Conservation (phyloP, 2,888 invertebrate genomes). For the Phortica magna region DNA sequence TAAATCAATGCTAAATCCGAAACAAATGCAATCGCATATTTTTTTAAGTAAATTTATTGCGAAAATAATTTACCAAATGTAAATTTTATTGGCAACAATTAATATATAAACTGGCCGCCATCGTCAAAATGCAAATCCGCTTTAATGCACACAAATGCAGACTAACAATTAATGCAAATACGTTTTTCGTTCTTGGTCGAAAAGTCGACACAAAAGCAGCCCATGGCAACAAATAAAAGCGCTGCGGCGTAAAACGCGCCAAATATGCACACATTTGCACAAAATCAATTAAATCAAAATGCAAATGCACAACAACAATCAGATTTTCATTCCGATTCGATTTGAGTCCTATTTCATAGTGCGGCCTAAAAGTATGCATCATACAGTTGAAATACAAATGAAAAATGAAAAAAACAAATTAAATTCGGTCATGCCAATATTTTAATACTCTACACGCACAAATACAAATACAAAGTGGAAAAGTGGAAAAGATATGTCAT, state of each 20-base stretch:
- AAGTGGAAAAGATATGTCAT: not conserved
- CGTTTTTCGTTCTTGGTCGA: not conserved
- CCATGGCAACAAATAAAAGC: constrained; percentile 1
- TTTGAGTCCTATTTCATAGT: not conserved
- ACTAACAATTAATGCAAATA: constrained; percentile 12
- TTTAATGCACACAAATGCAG: not conserved
- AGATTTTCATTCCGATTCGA: not conserved
- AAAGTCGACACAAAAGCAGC: not conserved
- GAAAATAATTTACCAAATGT: constrained; percentile 11
- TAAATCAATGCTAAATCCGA: too few species aligned
- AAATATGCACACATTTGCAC: constrained; percentile 42
- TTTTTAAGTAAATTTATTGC: not conserved
- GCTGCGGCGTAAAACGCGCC: not conserved
- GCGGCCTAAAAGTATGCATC: constrained; percentile 14
- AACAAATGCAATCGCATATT: not conserved
- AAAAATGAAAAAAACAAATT: constrained; percentile 10
- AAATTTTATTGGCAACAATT: constrained; percentile 18
- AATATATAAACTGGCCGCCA: not conserved
- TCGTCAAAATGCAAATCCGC: constrained; percentile 2
- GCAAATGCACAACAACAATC: constrained; percentile 38
- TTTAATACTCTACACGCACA: too few species aligned
- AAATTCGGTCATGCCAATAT: not conserved
- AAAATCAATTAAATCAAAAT: constrained; percentile 60
- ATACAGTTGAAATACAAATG: not conserved
- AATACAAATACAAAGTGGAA: not conserved